Base-by-base conservation (phyloP, 2,113 vertebrate genomes). In the Centropus unirufus region DNA sequence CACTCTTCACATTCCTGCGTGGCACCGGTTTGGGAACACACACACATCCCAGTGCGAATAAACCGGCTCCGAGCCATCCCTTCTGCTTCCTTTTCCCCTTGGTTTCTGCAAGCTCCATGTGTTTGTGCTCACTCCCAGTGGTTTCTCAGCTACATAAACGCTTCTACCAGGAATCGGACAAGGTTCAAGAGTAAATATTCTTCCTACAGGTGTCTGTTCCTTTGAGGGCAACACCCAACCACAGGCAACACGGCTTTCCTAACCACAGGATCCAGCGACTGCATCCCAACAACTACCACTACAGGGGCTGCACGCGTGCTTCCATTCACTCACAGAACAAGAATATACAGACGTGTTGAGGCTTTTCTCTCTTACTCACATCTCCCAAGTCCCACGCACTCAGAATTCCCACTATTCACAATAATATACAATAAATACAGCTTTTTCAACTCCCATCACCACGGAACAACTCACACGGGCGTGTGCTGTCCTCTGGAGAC, bases 381-480 rank as follows among this genome's bases (percentile, higher is more conserved):
- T 70, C 57, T 72, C 36, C 83, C 81, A 34, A 42, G 22, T 32
- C 47, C 81, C 95, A 80, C 83, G 3, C 96, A 7, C 90, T 63
- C 97, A 18, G 12, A 66, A 3, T 51, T 82, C 91, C 89, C 88
- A 75, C 9, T 97, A 97, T 98, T 98, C 97, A 98, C 98, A 97
- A 68, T 79, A 97, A 97, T 89, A 62, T 97, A 97, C 97, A 98
- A 90, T 96, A 97, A 95, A 96, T 97, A 97, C 96, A 97, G 86
- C 42, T 77, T 77, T 9, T 70, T 52, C 40, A 8, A 72, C 55
- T 89, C 76, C 95, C 58, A 3, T 32, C 18, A 68, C 88, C 75
- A 46, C 70, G 4, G 83, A 58, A 58, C 26, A 18, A 88, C 85
- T 83, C 70, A 5, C 21, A 30, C 1, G 4, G 15, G 42, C 0